Conservation (phyloP, 2,113 vertebrate species). For the Nansenia antarctica region DNA sequence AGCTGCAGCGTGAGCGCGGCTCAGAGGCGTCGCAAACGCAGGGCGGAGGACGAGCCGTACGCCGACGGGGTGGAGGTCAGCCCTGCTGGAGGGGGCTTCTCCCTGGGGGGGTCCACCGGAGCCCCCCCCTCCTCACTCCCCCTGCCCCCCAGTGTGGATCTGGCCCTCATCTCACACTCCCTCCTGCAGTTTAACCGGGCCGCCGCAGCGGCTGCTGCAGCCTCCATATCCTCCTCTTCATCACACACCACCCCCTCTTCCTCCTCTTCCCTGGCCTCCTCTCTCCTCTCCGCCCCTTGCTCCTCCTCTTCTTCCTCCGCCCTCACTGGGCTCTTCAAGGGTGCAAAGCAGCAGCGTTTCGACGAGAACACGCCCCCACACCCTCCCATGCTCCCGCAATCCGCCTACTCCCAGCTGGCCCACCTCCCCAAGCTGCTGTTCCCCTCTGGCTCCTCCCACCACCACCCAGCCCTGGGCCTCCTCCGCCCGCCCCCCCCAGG, state of each 20-base stretch:
- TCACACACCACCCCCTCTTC: slow-evolving; percentile 61
- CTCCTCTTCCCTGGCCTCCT: slow-evolving; percentile 72
- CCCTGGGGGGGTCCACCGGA: slow-evolving; percentile 60
- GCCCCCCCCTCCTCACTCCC: slow-evolving; percentile 73
- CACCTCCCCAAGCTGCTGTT: slow-evolving; percentile 80
- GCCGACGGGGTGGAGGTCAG: slow-evolving; percentile 57
- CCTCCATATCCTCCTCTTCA: slow-evolving; percentile 60
- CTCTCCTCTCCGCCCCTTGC: slow-evolving; percentile 72
- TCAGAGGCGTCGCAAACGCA: slow-evolving; percentile 67
- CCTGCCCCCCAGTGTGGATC: slow-evolving; percentile 75
- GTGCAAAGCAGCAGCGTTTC: slow-evolving; percentile 74
- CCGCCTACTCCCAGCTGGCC: slow-evolving; percentile 75
- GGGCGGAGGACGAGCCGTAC: slow-evolving; percentile 66
- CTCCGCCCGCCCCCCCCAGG: slow-evolving; percentile 60
- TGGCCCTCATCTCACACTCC: slow-evolving; percentile 80
- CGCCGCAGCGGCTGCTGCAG: slow-evolving; percentile 72
- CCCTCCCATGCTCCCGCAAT: slow-evolving; percentile 70
- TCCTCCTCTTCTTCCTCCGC: slow-evolving; percentile 73
- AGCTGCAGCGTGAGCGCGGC: slow-evolving; percentile 69
- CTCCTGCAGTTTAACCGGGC: slow-evolving; percentile 77
- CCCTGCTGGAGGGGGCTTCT: slow-evolving; percentile 43
- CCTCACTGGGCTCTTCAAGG: slow-evolving; percentile 74
- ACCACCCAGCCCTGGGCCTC: slow-evolving; percentile 65
- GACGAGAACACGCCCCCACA: slow-evolving; percentile 81
- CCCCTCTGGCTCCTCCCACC: slow-evolving; percentile 64